Evolutionary conservation across 2,797 vertebrate species (phyloP).

Genomic region (Rhinophrynus dorsalis): DNA sequence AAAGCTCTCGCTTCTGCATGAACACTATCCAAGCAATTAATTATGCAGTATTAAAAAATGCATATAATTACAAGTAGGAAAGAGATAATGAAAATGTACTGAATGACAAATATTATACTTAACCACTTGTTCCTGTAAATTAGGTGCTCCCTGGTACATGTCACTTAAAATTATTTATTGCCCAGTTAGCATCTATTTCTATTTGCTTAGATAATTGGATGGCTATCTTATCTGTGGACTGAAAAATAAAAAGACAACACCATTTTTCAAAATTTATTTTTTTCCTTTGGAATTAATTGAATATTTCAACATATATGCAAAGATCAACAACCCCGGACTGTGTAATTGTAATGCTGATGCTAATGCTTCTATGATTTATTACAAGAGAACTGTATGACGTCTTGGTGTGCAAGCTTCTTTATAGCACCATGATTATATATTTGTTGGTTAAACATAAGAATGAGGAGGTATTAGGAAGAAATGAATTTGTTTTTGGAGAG

Average conservation of each 20-base stretch:
- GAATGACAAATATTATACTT: constrained; percentile 19
- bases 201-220: constrained; percentile 56
- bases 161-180: constrained; percentile 55
- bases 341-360: constrained; percentile 13
- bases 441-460: too few species aligned
- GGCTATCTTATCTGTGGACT: constrained; percentile 36
- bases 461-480: too few species aligned
- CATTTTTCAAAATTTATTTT: constrained; percentile 54
- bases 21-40: constrained; percentile 17
- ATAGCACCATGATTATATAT: background rate
- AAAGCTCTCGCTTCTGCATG: background rate
- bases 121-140: constrained; percentile 41
- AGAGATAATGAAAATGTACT: constrained; percentile 35
- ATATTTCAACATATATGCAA: constrained; percentile 42
- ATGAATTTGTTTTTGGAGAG: too few species aligned
- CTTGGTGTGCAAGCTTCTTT: background rate
- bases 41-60: constrained; percentile 17
- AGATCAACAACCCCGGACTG: constrained; percentile 29
- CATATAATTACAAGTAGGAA: background rate
- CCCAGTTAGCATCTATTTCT: constrained; percentile 45
- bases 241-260: constrained; percentile 53
- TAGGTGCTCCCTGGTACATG: constrained; percentile 45
- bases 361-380: constrained; percentile 21
- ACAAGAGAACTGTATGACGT: background rate
- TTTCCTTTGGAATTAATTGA: constrained; percentile 53